Base-by-base conservation (phyloP, 2,797 vertebrate species). In the Phaenicophaeus curvirostris region DNA sequence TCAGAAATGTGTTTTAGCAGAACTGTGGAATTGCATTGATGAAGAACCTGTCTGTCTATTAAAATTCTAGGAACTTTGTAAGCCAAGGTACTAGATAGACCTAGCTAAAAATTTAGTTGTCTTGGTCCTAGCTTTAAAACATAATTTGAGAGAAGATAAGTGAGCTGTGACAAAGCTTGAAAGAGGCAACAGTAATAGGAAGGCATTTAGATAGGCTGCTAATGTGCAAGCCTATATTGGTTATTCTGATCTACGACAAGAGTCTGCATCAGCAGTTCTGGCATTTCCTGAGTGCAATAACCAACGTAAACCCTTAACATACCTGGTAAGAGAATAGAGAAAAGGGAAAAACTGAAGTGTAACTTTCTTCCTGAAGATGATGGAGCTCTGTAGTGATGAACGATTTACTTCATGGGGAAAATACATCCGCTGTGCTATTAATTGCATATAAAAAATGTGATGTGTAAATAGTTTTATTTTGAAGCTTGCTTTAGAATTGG, bases 331-430 rank as follows among this genome's bases (percentile, higher is more conserved):
- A 61, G n/a, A n/a, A 31, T 53, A 74, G 68, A 71, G 33, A 11
- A 33, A 58, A 19, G 17, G 5, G 6, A 41, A 13, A 44, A 46
- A 89, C 1, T 13, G 50, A 74, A 75, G 33, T 0, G 0, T 16
- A n/a, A 10, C 24, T 42, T 41, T 85, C 65, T 46, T 31, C 42
- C 35, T 55, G 55, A 69, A 48, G 44, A 18, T 46, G 71, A 20
- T 30, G 24, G 13, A 66, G 30, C 20, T 78, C 53, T 46, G n/a
- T 55, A 57, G 31, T 53, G 24, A 28, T 66, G 42, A 46, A 42
- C 61, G 33, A 37, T 78, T 69, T 62, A 66, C 31, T 19, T 81
- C 37, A 57, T 31, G 62, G 62, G 80, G 37, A 53, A 78, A 55
- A 85, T 35, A 41, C 25, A 30, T 65, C 62, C 61, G 55, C 55